Evolutionary conservation across 2,888 invertebrate genomes (phyloP).

Genomic region (Idaea aversata): DNA sequence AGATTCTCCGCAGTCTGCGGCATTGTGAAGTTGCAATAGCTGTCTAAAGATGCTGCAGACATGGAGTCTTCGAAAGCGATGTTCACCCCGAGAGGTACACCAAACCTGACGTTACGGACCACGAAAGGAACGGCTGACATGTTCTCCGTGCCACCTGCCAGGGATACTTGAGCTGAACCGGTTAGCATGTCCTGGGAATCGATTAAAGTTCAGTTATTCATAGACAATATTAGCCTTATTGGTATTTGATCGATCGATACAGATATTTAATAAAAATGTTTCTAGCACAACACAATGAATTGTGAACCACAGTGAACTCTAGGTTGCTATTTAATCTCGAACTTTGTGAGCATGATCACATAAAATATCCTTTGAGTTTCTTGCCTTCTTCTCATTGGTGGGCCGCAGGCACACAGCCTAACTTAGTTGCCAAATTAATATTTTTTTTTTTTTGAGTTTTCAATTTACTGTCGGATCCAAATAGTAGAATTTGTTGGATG

Average conservation of each 20-base stretch:
- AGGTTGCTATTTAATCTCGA: background rate
- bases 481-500: background rate
- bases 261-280: too few relatives aligned
- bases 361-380: background rate
- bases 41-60: slow-evolving; percentile 86
- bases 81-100: slow-evolving; percentile 88
- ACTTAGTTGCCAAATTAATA: too few relatives aligned
- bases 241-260: too few relatives aligned
- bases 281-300: too few relatives aligned
- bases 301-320: background rate
- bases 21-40: slow-evolving; percentile 95
- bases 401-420: too few relatives aligned
- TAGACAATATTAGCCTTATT: background rate
- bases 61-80: slow-evolving; percentile 91
- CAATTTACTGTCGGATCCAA: background rate
- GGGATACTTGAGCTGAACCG: slow-evolving; percentile 90
- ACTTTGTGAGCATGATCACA: background rate
- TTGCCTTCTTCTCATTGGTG: background rate
- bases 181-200: slow-evolving; percentile 88
- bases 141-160: slow-evolving; percentile 96
- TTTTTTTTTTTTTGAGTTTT: too few relatives aligned
- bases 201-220: background rate
- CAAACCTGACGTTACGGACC: slow-evolving; percentile 91
- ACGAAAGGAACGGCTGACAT: slow-evolving; percentile 96
- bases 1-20: slow-evolving; percentile 96